Conservation (phyloP, 2,113 vertebrate species). For the Chitala chitala region DNA sequence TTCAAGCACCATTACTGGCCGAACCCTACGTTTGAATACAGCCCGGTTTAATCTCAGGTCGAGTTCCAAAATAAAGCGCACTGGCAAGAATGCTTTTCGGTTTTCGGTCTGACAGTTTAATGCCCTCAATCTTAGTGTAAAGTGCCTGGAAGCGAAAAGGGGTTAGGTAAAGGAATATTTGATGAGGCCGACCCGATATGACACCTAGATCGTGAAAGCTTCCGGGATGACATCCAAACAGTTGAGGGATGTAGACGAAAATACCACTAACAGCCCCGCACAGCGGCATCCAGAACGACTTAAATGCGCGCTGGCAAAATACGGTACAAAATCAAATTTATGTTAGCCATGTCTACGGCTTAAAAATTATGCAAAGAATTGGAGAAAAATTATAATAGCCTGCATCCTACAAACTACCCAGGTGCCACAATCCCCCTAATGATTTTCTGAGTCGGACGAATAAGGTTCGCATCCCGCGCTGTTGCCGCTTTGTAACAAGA, state of each 20-base stretch:
- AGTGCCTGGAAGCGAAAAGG: constrained; percentile 2
- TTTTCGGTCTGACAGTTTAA: too few species aligned
- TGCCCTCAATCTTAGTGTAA: background rate
- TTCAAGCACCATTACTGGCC: too few species aligned
- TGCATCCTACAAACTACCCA: background rate
- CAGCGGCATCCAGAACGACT: background rate
- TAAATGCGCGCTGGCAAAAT: background rate
- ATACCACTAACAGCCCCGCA: background rate
- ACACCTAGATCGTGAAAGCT: background rate
- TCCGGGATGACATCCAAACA: background rate
- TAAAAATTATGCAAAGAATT: background rate
- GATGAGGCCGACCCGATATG: background rate
- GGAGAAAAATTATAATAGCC: background rate
- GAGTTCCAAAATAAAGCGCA: background rate
- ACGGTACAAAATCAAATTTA: background rate
- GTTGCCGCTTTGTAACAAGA: background rate
- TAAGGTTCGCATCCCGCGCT: background rate
- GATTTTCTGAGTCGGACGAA: background rate
- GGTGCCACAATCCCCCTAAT: background rate
- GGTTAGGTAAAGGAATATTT: background rate
- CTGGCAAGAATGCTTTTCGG: too few species aligned
- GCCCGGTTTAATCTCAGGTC: background rate
- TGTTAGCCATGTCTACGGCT: too few species aligned
- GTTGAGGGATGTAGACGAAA: background rate
- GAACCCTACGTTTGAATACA: too few species aligned